phyloP scores from a whole-genome alignment of 2,113 vertebrate species.

The Phrynosoma platyrhinos region DNA sequence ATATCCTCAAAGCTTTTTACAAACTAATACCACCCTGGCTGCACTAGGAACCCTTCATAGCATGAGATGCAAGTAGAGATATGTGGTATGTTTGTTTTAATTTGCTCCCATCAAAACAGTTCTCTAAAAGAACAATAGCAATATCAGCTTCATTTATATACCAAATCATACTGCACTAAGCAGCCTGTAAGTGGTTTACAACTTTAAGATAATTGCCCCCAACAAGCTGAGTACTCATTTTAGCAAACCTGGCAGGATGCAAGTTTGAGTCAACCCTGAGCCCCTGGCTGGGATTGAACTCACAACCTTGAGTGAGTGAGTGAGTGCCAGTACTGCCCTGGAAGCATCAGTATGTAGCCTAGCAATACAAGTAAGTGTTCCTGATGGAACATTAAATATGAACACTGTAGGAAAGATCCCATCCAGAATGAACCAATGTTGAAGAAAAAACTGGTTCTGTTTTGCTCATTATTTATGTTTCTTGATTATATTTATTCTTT shows the following conservation, averaged over 20 bases:
- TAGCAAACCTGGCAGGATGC: too few relatives aligned
- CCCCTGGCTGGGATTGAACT: too few relatives aligned
- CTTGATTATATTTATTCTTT: background rate
- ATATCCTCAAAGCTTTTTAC: background rate
- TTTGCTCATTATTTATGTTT: background rate
- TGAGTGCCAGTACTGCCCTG: background rate
- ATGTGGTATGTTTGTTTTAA: background rate
- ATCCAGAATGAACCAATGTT: background rate
- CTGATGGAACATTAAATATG: background rate
- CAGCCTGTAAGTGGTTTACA: too few relatives aligned
- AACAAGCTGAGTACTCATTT: too few relatives aligned
- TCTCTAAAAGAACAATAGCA: background rate
- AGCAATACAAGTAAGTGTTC: background rate
- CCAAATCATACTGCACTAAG: too few relatives aligned
- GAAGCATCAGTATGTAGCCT: conserved; percentile 40
- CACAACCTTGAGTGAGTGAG: too few relatives aligned
- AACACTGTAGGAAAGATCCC: background rate
- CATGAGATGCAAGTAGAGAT: background rate
- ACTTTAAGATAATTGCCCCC: too few relatives aligned
- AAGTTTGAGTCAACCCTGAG: too few relatives aligned
- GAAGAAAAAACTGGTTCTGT: background rate
- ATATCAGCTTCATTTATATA: too few relatives aligned
- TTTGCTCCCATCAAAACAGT: background rate
- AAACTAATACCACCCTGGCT: background rate
- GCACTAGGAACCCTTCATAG: background rate